Evolutionary conservation across 2,113 vertebrate genomes (phyloP).

Genomic region (Lynx canadensis): DNA sequence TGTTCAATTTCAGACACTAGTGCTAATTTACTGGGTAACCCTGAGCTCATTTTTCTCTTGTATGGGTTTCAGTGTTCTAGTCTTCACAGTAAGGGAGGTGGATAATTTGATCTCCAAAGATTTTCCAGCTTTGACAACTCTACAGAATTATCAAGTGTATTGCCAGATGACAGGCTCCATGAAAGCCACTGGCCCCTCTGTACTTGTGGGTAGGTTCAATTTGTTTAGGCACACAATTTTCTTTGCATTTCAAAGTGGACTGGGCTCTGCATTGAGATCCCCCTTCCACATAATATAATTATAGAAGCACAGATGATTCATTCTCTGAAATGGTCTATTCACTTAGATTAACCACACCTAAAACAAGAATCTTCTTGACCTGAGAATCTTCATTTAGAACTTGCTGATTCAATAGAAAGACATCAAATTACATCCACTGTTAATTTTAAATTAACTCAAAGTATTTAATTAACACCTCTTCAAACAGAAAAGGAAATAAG

Average conservation of each 20-base stretch:
- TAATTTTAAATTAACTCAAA: slow-evolving; percentile 77
- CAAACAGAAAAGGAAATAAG: slow-evolving; percentile 58
- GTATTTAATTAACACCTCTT: slow-evolving; percentile 77
- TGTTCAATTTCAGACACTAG: neutral
- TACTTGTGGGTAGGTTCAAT: neutral
- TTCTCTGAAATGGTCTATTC: neutral
- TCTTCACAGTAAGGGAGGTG: neutral
- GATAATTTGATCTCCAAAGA: neutral
- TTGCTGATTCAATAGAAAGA: slow-evolving; percentile 68
- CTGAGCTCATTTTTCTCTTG: neutral
- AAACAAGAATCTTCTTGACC: slow-evolving; percentile 36
- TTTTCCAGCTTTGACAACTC: neutral
- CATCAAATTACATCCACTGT: slow-evolving; percentile 63
- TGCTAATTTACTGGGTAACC: neutral
- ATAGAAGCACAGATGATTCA: neutral
- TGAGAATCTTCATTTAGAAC: slow-evolving; percentile 56
- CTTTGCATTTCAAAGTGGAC: neutral
- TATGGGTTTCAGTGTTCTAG: neutral
- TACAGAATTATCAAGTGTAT: neutral
- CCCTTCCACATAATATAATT: neutral
- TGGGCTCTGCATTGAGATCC: neutral
- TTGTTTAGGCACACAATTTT: neutral
- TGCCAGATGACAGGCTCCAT: neutral
- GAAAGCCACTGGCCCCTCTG: neutral
- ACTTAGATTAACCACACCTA: slow-evolving; percentile 54